A percentile compares a stretch with the other conserved stretches of the same genome.
Evolutionary conservation across 2,797 vertebrate genomes (phyloP).

Genomic region (Cossypha polioptera): DNA sequence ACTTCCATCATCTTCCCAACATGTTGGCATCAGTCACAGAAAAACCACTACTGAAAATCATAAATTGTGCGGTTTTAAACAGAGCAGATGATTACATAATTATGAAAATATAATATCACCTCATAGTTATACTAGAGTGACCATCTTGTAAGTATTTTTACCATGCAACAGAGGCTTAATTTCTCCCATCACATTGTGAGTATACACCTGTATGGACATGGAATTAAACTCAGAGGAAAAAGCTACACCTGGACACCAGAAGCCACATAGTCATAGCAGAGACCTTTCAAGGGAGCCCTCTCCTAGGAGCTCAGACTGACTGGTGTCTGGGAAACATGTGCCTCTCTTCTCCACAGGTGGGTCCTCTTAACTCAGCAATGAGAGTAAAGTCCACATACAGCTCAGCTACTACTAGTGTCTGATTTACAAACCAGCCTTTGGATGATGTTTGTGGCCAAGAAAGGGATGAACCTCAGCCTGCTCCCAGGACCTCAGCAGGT

Average conservation of each 20-base stretch:
- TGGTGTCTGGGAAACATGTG: neutral
- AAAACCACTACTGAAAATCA: neutral
- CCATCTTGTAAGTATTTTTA: neutral
- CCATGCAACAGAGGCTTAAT: neutral
- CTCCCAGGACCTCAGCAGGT: neutral
- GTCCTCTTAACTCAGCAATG: neutral
- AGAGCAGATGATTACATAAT: neutral
- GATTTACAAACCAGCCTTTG: neutral
- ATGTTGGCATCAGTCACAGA: neutral
- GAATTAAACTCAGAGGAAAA: neutral
- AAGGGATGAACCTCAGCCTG: neutral
- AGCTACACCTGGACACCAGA: neutral
- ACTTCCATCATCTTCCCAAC: neutral
- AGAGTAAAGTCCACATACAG: neutral
- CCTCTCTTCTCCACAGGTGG: neutral
- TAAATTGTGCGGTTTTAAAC: neutral
- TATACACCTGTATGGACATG: neutral
- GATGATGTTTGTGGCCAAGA: neutral
- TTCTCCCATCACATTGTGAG: neutral
- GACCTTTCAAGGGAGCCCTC: neutral
- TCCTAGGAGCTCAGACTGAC: rapidly evolving
- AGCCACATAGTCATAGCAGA: neutral
- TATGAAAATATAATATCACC: neutral
- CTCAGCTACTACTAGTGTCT: neutral
- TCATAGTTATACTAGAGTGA: neutral